Evolutionary conservation across 1,140 invertebrate genomes (phyloP).

Genomic region (Pseudomyrmex concolor): DNA sequence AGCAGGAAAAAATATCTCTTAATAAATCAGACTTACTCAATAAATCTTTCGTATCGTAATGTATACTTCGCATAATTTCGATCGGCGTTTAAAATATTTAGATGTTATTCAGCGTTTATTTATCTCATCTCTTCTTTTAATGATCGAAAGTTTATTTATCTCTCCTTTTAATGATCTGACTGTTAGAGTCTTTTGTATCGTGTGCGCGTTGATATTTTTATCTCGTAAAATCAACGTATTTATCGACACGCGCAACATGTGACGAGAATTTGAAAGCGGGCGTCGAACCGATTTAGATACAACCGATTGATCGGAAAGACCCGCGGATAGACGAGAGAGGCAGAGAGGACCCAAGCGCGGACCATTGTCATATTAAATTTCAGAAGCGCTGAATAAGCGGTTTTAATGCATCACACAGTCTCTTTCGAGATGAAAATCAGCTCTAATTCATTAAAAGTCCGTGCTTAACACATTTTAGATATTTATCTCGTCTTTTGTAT

Average conservation of each 20-base stretch:
- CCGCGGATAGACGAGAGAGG: background rate
- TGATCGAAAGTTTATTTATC: too few relatives aligned
- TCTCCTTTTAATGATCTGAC: too few relatives aligned
- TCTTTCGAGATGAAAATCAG: constrained; percentile 45
- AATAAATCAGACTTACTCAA: constrained; percentile 38
- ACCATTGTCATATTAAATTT: constrained; percentile 2
- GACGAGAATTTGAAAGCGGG: background rate
- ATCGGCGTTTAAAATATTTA: background rate
- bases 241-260: background rate
- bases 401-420: constrained; percentile 31
- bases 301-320: constrained; percentile 4
- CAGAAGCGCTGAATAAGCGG: constrained; percentile 60
- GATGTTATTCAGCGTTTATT: too few relatives aligned
- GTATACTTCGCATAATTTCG: too few relatives aligned
- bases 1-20: constrained; percentile 30
- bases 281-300: constrained; percentile 2
- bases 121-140: too few relatives aligned
- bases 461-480: constrained; percentile 68
- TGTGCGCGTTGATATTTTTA: constrained; percentile 3
- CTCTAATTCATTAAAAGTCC: constrained; percentile 77
- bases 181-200: background rate
- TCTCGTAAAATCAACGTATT: background rate
- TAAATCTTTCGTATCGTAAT: background rate
- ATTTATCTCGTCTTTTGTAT: constrained; percentile 68
- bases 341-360: too few relatives aligned